Evolutionary conservation across 2,113 vertebrate species (phyloP).

Genomic region (Muscicapa adusta): DNA sequence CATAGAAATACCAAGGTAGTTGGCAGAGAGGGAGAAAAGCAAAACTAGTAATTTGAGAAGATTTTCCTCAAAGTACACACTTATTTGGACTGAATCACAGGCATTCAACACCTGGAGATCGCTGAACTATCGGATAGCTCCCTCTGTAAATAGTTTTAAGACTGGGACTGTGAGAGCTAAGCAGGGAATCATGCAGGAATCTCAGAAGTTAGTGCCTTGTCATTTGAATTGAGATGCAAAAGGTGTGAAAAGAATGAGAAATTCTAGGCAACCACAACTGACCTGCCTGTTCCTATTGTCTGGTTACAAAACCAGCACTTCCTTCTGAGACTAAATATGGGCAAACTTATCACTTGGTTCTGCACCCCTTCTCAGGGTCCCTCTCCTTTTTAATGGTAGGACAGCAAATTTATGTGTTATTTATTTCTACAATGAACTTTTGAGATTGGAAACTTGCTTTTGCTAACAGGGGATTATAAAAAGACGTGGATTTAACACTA

Average conservation of each 20-base stretch:
- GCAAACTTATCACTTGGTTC: neutral
- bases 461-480: neutral
- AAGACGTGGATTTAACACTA: neutral
- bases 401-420: neutral
- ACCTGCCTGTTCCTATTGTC: neutral
- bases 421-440: neutral
- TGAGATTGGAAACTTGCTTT: neutral
- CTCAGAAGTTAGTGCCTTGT: neutral
- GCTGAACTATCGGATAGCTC: neutral
- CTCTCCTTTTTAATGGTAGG: neutral
- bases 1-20: neutral
- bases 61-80: neutral
- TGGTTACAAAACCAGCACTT: neutral
- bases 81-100: neutral
- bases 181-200: neutral
- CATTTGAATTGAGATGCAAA: neutral
- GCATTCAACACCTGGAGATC: neutral
- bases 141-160: neutral
- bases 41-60: neutral
- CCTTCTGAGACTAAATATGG: neutral
- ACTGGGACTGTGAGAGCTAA: neutral
- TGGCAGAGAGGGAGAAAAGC: neutral
- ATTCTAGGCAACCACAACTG: neutral
- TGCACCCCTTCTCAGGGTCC: fast-evolving
- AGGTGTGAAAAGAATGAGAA: neutral